These are phyloP conservation scores for Monopterus albus DNA, from an alignment of 2,113 vertebrate species.

Conservation along the genomic window DNA sequence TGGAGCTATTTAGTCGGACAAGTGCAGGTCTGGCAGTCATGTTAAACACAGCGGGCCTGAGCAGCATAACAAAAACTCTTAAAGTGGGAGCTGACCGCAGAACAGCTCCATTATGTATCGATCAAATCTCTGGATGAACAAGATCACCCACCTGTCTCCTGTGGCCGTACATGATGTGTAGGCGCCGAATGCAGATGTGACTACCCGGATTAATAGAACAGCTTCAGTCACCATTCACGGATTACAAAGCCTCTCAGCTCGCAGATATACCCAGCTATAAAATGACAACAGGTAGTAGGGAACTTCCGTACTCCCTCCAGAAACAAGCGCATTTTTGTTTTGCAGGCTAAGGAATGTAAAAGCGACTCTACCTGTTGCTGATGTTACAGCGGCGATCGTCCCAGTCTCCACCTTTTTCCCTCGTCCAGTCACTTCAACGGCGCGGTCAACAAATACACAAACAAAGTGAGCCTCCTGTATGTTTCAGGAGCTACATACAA, in stretches of 20 bases:
- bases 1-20: not conserved
- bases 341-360: conserved; percentile 59
- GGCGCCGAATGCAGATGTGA: conserved; percentile 21
- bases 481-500: not conserved
- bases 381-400: conserved; percentile 23
- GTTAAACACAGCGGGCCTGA: not conserved
- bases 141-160: conserved; percentile 76
- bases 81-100: not conserved
- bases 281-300: conserved; percentile 9
- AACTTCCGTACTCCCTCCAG: conserved; percentile 64
- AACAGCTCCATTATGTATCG: not conserved
- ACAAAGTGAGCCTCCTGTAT: too few relatives aligned
- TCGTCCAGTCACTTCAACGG: not conserved
- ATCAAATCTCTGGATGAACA: not conserved
- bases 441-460: not conserved
- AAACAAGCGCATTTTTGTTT: conserved; percentile 34
- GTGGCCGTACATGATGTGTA: conserved; percentile 61
- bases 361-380: conserved; percentile 76
- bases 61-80: not conserved
- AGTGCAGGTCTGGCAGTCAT: conserved; percentile 1
- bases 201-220: conserved; percentile 7
- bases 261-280: not conserved
- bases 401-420: conserved; percentile 8
- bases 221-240: conserved; percentile 13
- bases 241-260: conserved; percentile 25